Evolutionary conservation across 2,113 vertebrate species (phyloP), one percentile per base, ranked within the genome.

Genomic region (Chrysochloris asiatica): DNA sequence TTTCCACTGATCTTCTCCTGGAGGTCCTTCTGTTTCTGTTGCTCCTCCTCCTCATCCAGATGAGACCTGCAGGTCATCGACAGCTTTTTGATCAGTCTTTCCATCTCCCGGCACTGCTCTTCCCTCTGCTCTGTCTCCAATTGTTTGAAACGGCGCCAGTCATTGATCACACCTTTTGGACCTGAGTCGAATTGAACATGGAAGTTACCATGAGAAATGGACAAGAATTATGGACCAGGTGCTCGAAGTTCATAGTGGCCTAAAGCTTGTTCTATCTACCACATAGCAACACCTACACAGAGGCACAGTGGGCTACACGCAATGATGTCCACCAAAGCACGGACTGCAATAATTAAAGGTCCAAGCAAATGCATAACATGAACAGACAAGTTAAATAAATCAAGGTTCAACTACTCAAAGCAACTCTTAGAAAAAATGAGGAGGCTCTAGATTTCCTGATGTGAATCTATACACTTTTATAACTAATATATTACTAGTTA

Each of bases 91-190:
- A 99, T 99, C 76, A 99, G 98, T 43, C 98, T 93, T 54, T 99
- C 99, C 99, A 99, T 99, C 96, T 99, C 99, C 47, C 97, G 98
- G 92, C 99, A 98, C 96, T 99, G 99, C 95, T 99, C 99, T 88
- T 98, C 98, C 86, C 98, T 98, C 93, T 99, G 99, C 90, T 99
- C 99, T 0, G 98, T 99, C 94, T 99, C 99, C 97, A 99, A 95
- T 93, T 99, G 99, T 84, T 99, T 99, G 95, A 98, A 99, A 79
- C 99, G 99, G 38, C 99, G 97, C 99, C 99, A 99, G 97, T 99
- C 99, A 30, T 99, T 99, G 91, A 99, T 99, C 88, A 99, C 99
- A 13, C 99, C 99, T 96, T 99, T 99, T 19, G 99, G 99, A 92
- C 99, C 99, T 99, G 96, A 7, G 80, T 12, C 2, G 61, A 8